Base-by-base conservation (phyloP, 2,888 invertebrate genomes). In the Keiferia lycopersicella region DNA sequence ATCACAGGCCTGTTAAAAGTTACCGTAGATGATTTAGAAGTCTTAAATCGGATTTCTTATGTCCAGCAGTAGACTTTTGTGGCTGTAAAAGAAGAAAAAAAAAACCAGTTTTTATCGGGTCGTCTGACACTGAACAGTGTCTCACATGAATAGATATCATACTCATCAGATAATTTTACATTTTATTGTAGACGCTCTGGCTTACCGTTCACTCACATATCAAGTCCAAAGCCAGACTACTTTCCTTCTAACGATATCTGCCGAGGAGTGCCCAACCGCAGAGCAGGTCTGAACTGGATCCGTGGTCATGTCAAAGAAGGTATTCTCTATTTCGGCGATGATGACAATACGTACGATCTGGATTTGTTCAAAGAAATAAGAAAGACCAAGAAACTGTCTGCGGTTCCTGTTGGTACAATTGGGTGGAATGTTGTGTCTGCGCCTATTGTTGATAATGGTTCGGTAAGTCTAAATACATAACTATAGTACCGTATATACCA, bases 341-440 rank as follows among this genome's bases (percentile, higher is more conserved):
- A 96, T 77, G 96, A 96, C 80, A 96, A 96, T 76, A 94, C 94
- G 0, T 94, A 95, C 67, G 95, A 96, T 79, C 84, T 95, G 68
- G 92, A 93, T 69, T 81, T 96, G 10, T 96, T 96, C 76, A 93
- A 94, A 26, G 95, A 96, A 83, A 95, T 95, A 66, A 90, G 96
- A 62, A 86, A 84, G 51, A 96, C 96, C 0, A 93, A 94, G 74
- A 93, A 92, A 69, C 95, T 96, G 1, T 95, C 96, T 1, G 96
- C 96, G 93, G 96, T 96, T 88, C 97, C 97, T 0, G 97, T 97
- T 2, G 97, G 96, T 0, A 87, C 97, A 18, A 95, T 96, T 65
- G 96, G 95, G 0, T 93, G 90, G 30, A 94, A 93, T 76, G 94
- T 94, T 0, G 93, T 95, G 18, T 95, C 95, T 59, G 89, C 94